Base-by-base conservation (phyloP, 53 echinoderm and acorn worm species). In the Arbacia lixula region DNA sequence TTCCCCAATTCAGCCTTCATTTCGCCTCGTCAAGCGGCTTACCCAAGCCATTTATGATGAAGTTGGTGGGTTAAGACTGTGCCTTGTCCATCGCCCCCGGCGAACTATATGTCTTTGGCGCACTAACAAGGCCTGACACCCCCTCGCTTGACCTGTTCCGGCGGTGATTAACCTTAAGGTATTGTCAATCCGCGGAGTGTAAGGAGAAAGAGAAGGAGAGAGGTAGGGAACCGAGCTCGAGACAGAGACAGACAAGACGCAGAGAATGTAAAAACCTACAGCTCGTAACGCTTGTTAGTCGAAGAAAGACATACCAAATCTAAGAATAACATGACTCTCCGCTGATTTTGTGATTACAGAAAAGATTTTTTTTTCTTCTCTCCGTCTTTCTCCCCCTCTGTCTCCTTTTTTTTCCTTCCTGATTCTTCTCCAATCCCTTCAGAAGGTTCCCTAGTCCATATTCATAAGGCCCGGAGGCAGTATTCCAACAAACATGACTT, bases 1-100 rank as follows among this genome's bases (percentile, higher is more conserved):
- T 78, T 78, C 79, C 60, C 60, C 79, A 57, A 78, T 78, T 78
- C 79, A 78, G 57, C 79, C 79, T 78, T 78, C 79, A 78, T 78
- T 53, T 78, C 60, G 58, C 60, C 24, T 78, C 39, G 39, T 60
- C 40, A 78, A 78, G 60, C 79, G 60, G 79, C 79, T 78, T 78
- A 78, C 37, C 79, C 60, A 78, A 78, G 79, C 60, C 79, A 60
- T 78, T 78, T 78, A 60, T 78, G 79, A 78, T 78, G 60, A 60
- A 27, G 79, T 78, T 78, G 58, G 60, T 60, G 60, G 38, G 28
- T 12, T 53, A 40, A 26, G 79, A 17, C 60, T 9, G 17, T 57
- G 36, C 36, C 57, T 57, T 60, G 79, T 78, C 58, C 79, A 27
- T 60, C 39, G 60, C 60, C 79, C 76, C 26, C 25, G 60, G 79